Evolutionary conservation across 2,888 invertebrate genomes (phyloP).

Genomic region (Flexamia atlantica): DNA sequence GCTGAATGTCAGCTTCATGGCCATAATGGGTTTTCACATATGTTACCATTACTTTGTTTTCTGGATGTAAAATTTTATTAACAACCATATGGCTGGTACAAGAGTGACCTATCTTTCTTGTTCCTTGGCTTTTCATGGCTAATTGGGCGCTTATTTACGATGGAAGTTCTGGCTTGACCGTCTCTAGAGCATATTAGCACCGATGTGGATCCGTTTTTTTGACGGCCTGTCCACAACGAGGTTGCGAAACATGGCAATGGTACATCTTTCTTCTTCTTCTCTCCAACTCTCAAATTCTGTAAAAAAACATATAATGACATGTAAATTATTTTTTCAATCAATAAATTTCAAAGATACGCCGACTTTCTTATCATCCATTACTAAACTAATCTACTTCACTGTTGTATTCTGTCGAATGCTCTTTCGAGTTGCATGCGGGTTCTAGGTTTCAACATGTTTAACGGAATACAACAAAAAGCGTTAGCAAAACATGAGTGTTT

Average conservation of each 20-base stretch:
- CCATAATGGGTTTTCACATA: slow-evolving; percentile 18
- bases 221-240: background rate
- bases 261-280: background rate
- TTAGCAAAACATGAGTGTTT: too few relatives aligned
- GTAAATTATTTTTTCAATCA: too few relatives aligned
- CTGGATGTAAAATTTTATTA: background rate
- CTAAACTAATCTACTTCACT: too few relatives aligned
- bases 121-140: background rate
- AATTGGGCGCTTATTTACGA: background rate
- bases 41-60: background rate
- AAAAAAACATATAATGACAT: background rate
- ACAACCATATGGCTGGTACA: slow-evolving; percentile 16
- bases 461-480: too few relatives aligned
- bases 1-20: background rate
- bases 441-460: too few relatives aligned
- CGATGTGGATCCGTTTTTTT: background rate
- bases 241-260: background rate
- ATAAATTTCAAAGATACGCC: too few relatives aligned
- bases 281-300: slow-evolving; percentile 21
- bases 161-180: background rate
- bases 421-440: too few relatives aligned
- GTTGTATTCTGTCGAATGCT: too few relatives aligned
- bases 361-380: too few relatives aligned
- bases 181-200: slow-evolving; percentile 2
- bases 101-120: background rate